A percentile compares a stretch with the other conserved stretches of the same genome.
Evolutionary conservation across 2,113 vertebrate species (phyloP).

Genomic region (Anolis carolinensis): DNA sequence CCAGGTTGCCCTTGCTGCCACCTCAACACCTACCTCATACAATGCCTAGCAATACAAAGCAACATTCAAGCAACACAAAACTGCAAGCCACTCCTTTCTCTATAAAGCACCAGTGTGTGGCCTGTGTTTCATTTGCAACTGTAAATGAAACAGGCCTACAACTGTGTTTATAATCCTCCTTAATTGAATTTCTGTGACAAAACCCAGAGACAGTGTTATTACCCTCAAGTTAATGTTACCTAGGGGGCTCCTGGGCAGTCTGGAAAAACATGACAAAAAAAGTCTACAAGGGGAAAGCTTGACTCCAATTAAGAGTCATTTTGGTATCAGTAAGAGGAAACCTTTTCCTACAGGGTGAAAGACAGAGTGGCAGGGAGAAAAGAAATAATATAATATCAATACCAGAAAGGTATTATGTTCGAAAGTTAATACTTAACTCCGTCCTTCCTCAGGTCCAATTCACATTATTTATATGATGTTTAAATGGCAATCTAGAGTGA

Average conservation of each 20-base stretch:
- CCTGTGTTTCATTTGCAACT: conserved; percentile 73
- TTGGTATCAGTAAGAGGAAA: conserved; percentile 50
- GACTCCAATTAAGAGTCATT: conserved; percentile 34
- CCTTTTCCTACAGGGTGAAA: background rate
- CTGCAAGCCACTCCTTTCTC: conserved; percentile 48
- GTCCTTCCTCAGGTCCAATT: background rate
- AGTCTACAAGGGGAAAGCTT: conserved; percentile 47
- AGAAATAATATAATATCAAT: conserved; percentile 33
- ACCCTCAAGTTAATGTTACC: conserved; percentile 66
- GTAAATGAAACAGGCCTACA: conserved; percentile 75
- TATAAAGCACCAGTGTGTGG: conserved; percentile 73
- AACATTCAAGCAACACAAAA: conserved; percentile 61
- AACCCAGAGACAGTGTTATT: conserved; percentile 74
- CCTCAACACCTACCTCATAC: background rate
- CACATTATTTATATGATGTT: too few relatives aligned
- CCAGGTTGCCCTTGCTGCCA: conserved; percentile 29
- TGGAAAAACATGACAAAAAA: conserved; percentile 64
- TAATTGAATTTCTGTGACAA: conserved; percentile 76
- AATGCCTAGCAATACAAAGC: conserved; percentile 57
- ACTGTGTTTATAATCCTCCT: conserved; percentile 74
- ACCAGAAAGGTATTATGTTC: background rate
- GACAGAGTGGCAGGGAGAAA: background rate
- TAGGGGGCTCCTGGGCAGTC: conserved; percentile 64
- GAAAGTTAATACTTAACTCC: background rate
- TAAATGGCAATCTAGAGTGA: background rate